Evolutionary conservation across 2,888 invertebrate genomes (phyloP).

Genomic region (Drosophila atripex): DNA sequence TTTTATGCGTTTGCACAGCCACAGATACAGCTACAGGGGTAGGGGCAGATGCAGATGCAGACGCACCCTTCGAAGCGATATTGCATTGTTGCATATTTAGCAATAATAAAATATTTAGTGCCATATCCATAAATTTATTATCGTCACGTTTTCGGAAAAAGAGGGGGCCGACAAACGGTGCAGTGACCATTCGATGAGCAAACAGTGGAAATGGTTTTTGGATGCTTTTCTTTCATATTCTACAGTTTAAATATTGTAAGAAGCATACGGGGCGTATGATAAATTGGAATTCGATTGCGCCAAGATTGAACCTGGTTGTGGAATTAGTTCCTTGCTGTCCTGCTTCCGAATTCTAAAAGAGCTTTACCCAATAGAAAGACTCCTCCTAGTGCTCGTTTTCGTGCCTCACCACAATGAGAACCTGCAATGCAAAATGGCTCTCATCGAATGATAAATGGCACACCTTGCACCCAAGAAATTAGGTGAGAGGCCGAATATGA

Average conservation of each 20-base stretch:
- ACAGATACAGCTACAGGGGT: not conserved
- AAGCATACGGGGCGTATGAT: conserved; percentile 58
- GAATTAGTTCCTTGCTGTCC: not conserved
- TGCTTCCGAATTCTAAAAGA: not conserved
- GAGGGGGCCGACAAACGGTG: not conserved
- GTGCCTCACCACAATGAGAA: conserved; percentile 44
- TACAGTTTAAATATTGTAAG: conserved; percentile 26
- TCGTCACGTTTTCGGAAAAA: conserved; percentile 38
- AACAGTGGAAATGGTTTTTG: conserved; percentile 11
- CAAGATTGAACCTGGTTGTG: conserved; percentile 30
- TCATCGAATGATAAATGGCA: conserved; percentile 69
- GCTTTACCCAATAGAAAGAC: too few species aligned
- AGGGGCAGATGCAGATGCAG: not conserved
- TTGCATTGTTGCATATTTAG: conserved; percentile 78
- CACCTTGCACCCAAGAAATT: conserved; percentile 51
- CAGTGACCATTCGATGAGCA: conserved; percentile 34
- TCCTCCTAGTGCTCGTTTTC: not conserved
- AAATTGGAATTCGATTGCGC: conserved; percentile 50
- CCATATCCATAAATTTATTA: conserved; percentile 75
- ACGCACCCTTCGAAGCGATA: conserved; percentile 18
- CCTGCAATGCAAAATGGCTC: conserved; percentile 63
- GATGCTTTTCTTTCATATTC: conserved; percentile 11
- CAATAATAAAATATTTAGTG: conserved; percentile 78
- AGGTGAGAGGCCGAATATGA: conserved; percentile 13
- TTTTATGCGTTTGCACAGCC: conserved; percentile 60